Evolutionary conservation across 1,140 invertebrate species (phyloP).

Genomic region (Tribolium madens): DNA sequence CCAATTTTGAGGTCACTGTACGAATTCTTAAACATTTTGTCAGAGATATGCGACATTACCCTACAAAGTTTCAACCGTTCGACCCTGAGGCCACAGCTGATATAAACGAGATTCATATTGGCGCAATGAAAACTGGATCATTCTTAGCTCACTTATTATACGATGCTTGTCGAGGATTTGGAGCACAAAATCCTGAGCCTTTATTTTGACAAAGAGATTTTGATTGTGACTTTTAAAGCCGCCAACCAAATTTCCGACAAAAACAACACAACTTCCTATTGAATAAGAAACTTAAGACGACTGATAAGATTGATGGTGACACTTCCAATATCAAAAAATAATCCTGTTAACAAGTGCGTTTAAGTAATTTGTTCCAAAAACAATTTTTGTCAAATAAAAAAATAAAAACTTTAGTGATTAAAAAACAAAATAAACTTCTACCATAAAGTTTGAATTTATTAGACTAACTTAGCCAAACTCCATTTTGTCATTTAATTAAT

Average conservation of each 20-base stretch:
- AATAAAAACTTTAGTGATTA: not conserved
- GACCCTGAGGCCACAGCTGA: constrained; percentile 11
- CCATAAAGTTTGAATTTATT: not conserved
- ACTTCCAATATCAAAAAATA: not conserved
- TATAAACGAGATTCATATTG: constrained; percentile 19
- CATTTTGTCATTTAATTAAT: not conserved
- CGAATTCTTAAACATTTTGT: constrained; percentile 3
- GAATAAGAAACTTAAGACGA: not conserved
- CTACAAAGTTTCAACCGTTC: not conserved
- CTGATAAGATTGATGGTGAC: not conserved
- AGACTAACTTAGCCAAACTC: not conserved
- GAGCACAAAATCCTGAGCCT: constrained; percentile 12
- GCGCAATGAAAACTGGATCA: constrained; percentile 31
- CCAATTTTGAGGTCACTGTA: not conserved
- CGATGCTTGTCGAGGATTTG: constrained; percentile 23
- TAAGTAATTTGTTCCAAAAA: not conserved
- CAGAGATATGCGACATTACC: not conserved
- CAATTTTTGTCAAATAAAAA: not conserved
- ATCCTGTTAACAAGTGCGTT: not conserved
- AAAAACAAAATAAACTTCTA: not conserved
- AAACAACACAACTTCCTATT: not conserved
- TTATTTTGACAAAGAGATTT: constrained; percentile 18
- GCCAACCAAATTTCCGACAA: not conserved
- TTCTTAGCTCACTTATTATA: constrained; percentile 18
- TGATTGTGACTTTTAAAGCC: not conserved